A percentile compares a stretch with the other conserved stretches of the same genome.
These are phyloP conservation scores for Amiota minor DNA, from an alignment of 2,888 invertebrate genomes.

Conservation along the genomic window DNA sequence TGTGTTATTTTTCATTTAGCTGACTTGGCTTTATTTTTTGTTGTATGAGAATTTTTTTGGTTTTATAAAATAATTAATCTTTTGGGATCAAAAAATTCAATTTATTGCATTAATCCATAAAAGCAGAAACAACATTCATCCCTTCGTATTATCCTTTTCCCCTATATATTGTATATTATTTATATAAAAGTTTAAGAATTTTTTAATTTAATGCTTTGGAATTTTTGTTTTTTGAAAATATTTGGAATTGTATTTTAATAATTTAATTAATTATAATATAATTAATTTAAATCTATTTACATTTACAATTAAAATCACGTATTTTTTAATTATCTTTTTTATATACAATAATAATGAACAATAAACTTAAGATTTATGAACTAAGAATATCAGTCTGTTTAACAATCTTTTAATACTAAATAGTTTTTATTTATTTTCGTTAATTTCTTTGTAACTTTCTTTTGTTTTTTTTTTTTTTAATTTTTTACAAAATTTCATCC, in stretches of 20 bases:
- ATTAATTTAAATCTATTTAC: conserved; percentile 33
- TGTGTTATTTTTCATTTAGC: conserved; percentile 36
- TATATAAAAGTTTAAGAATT: not conserved
- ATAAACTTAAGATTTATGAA: conserved; percentile 44
- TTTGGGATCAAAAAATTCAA: conserved; percentile 4
- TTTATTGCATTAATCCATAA: conserved; percentile 1
- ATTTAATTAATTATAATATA: conserved; percentile 39
- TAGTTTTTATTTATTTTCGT: conserved; percentile 18
- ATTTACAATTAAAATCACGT: conserved; percentile 34
- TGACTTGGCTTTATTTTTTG: conserved; percentile 42
- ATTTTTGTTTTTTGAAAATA: conserved; percentile 3
- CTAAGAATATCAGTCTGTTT: conserved; percentile 71
- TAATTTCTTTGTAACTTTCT: conserved; percentile 13
- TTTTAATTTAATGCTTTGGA: no score
- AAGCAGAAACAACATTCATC: conserved; percentile 8
- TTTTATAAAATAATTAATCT: conserved; percentile 22
- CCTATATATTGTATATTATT: no score
- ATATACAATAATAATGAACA: conserved; percentile 43
- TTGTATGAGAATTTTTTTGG: not conserved
- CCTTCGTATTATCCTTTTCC: no score
- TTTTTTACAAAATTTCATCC: conserved; percentile 39
- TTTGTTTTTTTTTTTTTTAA: conserved; percentile 34
- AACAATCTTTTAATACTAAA: conserved; percentile 40
- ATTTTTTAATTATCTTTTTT: conserved; percentile 47
- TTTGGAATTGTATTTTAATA: conserved; percentile 45